Evolutionary conservation across 2,797 vertebrate species (phyloP), one percentile per base, ranked within the genome.

Genomic region (Anolis apletophallus): DNA sequence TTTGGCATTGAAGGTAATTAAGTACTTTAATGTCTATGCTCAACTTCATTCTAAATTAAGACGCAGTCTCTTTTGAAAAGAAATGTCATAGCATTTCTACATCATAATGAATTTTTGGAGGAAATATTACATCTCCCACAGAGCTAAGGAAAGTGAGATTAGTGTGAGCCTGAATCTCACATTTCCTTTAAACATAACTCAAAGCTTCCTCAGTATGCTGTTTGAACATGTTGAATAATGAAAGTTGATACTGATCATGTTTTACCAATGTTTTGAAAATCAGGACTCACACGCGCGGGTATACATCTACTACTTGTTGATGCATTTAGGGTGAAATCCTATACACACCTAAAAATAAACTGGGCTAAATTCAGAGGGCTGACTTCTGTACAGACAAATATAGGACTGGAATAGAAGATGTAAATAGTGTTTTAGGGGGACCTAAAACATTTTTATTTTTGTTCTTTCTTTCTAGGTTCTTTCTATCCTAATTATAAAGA

Each of bases 31-130:
- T 74, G 71, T 57, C 26, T 61, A 10, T 21, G 13, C 36, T 83
- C 54, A 61, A 50, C 26, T 83, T 74, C 57, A 83, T 83, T 61
- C 17, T 75, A 50, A 75, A 83, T 83, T 75, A 59, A 83, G 55
- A 74, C n/a, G 52, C 21, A 29, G 68, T 36, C 7, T 57, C 52
- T 72, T 67, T 67, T 67, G 26, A 81, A 50, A 81, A 78, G 54
- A 78, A 36, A 78, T 59, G 32, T 36, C 13, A 69, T 5, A 57
- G 17, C 57, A 50, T 64, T 72, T 72, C 54, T 72, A 21, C 32
- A 57, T 40, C 12, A 17, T 73, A 57, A 83, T 71, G 64, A 61
- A 59, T 29, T 64, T 2, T 57, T 19, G 14, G 69, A 19, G 10
- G 23, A n/a, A 82, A 57, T 16, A 61, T 69, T 61, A 52, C n/a